phyloP scores from a whole-genome alignment of 1,140 invertebrate species.

The Eubasilissa regina region DNA sequence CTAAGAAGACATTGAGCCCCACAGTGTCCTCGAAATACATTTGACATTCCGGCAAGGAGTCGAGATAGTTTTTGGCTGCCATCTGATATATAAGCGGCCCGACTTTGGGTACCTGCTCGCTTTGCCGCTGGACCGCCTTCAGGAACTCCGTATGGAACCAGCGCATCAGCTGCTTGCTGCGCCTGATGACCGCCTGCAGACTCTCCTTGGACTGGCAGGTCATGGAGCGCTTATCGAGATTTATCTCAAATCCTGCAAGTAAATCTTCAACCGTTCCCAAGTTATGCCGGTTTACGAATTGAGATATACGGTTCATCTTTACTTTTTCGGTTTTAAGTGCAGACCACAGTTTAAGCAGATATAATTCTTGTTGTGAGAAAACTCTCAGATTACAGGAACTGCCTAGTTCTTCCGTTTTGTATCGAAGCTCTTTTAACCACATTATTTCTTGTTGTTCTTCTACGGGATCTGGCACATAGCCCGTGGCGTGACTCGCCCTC shows the following conservation, averaged over 20 bases:
- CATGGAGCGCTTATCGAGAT: not conserved
- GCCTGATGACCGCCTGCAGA: not conserved
- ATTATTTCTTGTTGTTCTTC: no score
- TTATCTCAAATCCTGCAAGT: not conserved
- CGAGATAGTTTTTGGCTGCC: not conserved
- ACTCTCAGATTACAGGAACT: no score
- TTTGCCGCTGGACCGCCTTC: not conserved
- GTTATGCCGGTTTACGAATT: no score
- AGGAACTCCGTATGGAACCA: not conserved
- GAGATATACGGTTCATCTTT: no score
- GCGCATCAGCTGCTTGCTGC: constrained; percentile 2
- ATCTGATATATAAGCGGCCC: not conserved
- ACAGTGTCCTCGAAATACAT: not conserved
- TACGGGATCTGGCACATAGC: no score
- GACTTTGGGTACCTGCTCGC: not conserved
- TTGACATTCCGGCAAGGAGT: not conserved
- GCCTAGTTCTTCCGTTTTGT: no score
- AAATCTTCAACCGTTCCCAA: not conserved
- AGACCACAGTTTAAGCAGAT: no score
- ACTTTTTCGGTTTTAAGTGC: no score
- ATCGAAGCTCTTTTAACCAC: no score
- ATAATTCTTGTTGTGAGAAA: no score
- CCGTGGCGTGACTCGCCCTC: no score
- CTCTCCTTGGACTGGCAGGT: not conserved
- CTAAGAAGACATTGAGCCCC: not conserved